phyloP scores from a whole-genome alignment of 2,113 vertebrate genomes.

The Capreolus pygargus region DNA sequence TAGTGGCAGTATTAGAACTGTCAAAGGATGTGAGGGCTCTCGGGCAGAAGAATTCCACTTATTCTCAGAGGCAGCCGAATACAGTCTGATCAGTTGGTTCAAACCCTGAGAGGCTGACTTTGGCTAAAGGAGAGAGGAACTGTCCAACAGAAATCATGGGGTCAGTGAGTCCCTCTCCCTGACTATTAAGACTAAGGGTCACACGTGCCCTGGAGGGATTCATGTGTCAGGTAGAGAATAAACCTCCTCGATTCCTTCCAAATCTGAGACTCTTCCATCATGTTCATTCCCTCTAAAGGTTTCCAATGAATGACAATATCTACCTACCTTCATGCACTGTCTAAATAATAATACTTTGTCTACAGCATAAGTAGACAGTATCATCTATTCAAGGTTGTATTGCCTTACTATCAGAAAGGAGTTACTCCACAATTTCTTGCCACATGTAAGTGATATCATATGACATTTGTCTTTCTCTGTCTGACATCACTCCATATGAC shows the following conservation, averaged over 20 bases:
- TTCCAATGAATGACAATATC: not conserved
- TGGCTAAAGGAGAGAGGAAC: not conserved
- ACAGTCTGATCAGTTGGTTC: not conserved
- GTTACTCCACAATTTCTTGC: not conserved
- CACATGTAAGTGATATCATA: not conserved
- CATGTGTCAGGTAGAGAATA: not conserved
- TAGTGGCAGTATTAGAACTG: not conserved
- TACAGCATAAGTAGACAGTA: not conserved
- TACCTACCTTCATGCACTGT: not conserved
- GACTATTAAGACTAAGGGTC: not conserved
- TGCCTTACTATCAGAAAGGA: not conserved
- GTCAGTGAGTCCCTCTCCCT: not conserved
- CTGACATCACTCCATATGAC: not conserved
- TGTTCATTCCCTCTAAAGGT: not conserved
- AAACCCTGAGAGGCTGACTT: not conserved
- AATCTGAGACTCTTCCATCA: not conserved
- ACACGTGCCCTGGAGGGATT: not conserved
- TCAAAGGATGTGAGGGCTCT: not conserved
- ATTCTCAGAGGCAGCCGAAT: not conserved
- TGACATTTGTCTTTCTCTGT: not conserved
- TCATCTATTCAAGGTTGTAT: not conserved
- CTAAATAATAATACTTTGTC: not conserved
- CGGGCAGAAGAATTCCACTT: not conserved
- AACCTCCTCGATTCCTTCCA: not conserved
- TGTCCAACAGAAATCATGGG: not conserved